A percentile compares a stretch with the other conserved stretches of the same genome.
These are phyloP conservation scores for Metaphire vulgaris DNA, from an alignment of 1,140 invertebrate genomes.

Conservation along the genomic window DNA sequence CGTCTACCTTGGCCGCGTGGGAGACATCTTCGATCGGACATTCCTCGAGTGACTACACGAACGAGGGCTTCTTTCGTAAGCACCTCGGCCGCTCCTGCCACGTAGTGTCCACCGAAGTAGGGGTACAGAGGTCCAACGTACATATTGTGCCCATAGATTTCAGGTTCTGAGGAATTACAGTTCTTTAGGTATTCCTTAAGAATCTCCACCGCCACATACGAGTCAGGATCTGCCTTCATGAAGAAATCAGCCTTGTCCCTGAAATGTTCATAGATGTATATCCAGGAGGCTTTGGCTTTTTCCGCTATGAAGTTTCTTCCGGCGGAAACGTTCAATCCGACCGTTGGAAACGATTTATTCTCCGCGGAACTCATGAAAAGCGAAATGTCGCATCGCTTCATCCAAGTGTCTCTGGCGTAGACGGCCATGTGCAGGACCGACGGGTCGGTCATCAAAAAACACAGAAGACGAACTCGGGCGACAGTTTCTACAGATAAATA, in stretches of 20 bases:
- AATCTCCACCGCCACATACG: not conserved
- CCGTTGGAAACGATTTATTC: conserved; percentile 37
- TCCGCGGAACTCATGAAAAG: conserved; percentile 42
- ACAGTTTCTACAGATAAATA: too few species aligned
- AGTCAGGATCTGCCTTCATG: conserved; percentile 17
- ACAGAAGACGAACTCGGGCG: conserved; percentile 9
- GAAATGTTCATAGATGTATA: conserved; percentile 4
- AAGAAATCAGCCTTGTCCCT: conserved; percentile 13
- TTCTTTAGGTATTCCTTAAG: not conserved
- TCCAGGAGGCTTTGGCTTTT: conserved; percentile 15
- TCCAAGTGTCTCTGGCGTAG: conserved; percentile 15
- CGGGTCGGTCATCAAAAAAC: conserved; percentile 14
- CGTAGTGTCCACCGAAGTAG: conserved; percentile 4
- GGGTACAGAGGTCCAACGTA: not conserved
- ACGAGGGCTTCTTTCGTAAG: not conserved
- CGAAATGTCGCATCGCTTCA: conserved; percentile 20
- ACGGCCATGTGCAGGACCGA: not conserved
- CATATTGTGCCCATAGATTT: not conserved
- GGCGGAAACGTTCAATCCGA: conserved; percentile 33
- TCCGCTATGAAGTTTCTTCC: conserved; percentile 37
- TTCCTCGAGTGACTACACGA: not conserved
- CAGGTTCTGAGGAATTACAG: not conserved
- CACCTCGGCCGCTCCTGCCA: conserved; percentile 3
- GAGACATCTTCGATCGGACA: conserved; percentile 5
- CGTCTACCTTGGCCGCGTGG: conserved; percentile 11